Conservation (phyloP, 2,113 vertebrate species). For the Cromileptes altivelis region DNA sequence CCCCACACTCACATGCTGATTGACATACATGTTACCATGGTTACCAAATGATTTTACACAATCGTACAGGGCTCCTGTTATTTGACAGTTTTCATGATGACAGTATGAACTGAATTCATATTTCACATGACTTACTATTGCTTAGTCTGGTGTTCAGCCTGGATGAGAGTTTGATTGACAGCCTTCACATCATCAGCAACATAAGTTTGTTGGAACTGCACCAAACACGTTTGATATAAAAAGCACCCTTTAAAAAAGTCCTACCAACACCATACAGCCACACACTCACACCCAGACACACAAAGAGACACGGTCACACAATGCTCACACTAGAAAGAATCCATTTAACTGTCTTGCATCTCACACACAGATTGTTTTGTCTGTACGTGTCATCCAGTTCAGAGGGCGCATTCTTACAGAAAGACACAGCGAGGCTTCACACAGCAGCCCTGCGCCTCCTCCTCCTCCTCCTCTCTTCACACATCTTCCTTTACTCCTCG, state of each 20-base stretch:
- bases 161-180: background rate
- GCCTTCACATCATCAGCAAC: too few relatives aligned
- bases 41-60: background rate
- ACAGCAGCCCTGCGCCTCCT: slow-evolving; percentile 20
- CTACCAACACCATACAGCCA: background rate
- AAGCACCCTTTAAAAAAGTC: background rate
- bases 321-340: slow-evolving; percentile 38
- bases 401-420: slow-evolving; percentile 74
- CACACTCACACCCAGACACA: slow-evolving; percentile 13
- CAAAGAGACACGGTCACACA: slow-evolving; percentile 25
- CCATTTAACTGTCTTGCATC: slow-evolving; percentile 55
- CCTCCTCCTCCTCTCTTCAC: slow-evolving; percentile 24
- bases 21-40: background rate
- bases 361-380: slow-evolving; percentile 76
- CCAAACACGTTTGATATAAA: background rate
- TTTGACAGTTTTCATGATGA: background rate
- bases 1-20: background rate
- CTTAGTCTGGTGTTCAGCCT: background rate
- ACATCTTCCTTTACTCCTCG: slow-evolving; percentile 33
- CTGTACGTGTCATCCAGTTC: slow-evolving; percentile 76
- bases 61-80: background rate
- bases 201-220: background rate
- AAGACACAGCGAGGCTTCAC: slow-evolving; percentile 65
- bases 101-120: background rate
- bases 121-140: too few relatives aligned